phyloP scores from a whole-genome alignment of 2,797 vertebrate genomes.

The Staurois parvus region DNA sequence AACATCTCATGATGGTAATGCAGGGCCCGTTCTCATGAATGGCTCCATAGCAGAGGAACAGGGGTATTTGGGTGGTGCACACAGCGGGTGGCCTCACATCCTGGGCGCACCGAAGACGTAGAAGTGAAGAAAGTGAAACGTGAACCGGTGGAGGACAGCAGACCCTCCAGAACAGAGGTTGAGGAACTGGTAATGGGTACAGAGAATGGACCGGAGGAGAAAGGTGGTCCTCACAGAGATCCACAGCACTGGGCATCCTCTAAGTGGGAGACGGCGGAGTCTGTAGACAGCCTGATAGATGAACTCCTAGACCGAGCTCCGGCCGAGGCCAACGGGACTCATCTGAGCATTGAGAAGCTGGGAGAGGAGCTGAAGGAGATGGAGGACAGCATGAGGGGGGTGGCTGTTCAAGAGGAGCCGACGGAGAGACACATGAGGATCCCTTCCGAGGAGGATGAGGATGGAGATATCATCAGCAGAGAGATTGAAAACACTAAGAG shows the following conservation, averaged over 20 bases:
- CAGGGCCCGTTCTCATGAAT: fast-evolving
- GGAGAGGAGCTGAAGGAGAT: slow-evolving; percentile 87
- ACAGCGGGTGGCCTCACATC: slow-evolving; percentile 62
- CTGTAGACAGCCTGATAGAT: slow-evolving; percentile 82
- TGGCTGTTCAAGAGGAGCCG: slow-evolving; percentile 75
- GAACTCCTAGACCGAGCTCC: slow-evolving; percentile 82
- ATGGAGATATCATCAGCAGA: slow-evolving; percentile 62
- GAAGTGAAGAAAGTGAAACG: slow-evolving; percentile 90
- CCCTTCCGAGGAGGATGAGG: slow-evolving; percentile 78
- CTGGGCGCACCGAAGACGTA: slow-evolving; percentile 73
- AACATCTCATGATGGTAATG: fast-evolving
- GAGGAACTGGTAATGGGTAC: slow-evolving; percentile 40
- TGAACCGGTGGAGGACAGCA: slow-evolving; percentile 72
- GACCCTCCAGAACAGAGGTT: slow-evolving; percentile 15
- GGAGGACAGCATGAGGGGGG: slow-evolving; percentile 75
- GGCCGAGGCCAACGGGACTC: slow-evolving; percentile 75
- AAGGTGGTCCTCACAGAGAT: neutral
- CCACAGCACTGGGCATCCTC: slow-evolving; percentile 40
- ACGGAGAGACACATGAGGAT: slow-evolving; percentile 70
- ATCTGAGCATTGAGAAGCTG: slow-evolving; percentile 88
- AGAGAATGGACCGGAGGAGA: slow-evolving; percentile 21
- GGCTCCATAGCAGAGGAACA: neutral
- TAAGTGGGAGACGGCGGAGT: slow-evolving; percentile 69
- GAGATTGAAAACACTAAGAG: neutral
- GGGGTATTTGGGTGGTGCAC: slow-evolving; percentile 77